phyloP scores from a whole-genome alignment of 1,140 invertebrate genomes.

The Bombus picipes region DNA sequence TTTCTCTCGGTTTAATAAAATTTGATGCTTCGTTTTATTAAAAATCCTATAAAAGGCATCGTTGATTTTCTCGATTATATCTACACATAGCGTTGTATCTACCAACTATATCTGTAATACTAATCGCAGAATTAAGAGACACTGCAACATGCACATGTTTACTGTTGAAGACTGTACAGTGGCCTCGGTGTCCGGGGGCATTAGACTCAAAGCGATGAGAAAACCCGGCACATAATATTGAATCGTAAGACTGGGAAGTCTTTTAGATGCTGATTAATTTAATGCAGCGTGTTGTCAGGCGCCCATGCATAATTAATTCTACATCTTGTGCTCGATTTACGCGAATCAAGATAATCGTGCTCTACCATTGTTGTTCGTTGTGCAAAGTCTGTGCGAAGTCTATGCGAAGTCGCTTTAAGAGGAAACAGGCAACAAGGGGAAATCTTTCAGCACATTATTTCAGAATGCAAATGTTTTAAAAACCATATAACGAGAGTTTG shows the following conservation, averaged over 20 bases:
- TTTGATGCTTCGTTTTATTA: neutral
- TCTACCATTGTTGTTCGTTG: neutral
- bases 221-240: constrained; percentile 45
- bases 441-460: neutral
- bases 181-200: constrained; percentile 51
- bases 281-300: neutral
- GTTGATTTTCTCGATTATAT: neutral
- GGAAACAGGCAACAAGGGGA: neutral
- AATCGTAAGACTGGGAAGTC: constrained; percentile 41
- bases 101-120: neutral
- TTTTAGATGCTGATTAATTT: constrained; percentile 49
- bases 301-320: constrained; percentile 37
- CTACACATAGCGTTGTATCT: no score
- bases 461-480: neutral
- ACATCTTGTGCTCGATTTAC: neutral
- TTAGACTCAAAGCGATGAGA: constrained; percentile 63
- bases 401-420: neutral
- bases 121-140: constrained; percentile 2
- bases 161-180: constrained; percentile 48
- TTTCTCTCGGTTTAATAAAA: neutral
- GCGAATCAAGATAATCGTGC: neutral
- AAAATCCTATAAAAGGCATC: neutral
- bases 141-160: constrained; percentile 30
- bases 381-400: neutral
- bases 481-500: neutral